Percentiles rank a stretch among this genome's conserved stretches.
Conservation (phyloP, 2,797 vertebrate genomes). For the Garrulus glandarius region DNA sequence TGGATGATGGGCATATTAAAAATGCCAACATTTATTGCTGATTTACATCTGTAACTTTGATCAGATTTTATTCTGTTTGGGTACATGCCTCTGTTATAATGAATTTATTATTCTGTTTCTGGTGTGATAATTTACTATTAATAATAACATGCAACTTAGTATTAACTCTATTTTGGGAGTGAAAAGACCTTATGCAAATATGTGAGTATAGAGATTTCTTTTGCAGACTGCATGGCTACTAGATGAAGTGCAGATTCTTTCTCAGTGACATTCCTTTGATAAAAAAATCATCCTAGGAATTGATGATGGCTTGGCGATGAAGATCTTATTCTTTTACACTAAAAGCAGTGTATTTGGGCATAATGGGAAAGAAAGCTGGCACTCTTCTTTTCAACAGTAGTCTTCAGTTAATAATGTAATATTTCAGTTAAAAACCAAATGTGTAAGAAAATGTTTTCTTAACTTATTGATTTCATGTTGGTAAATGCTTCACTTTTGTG, state of each 20-base stretch:
- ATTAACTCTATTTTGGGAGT: background rate
- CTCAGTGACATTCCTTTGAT: background rate
- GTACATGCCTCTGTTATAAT: background rate
- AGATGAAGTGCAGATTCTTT: background rate
- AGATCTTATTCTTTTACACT: background rate
- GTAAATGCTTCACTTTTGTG: slow-evolving; percentile 65
- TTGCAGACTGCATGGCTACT: background rate
- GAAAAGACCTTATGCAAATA: background rate
- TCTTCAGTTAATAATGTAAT: slow-evolving; percentile 24
- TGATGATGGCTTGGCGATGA: slow-evolving; percentile 13
- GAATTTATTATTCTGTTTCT: background rate
- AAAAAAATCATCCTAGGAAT: slow-evolving; percentile 31
- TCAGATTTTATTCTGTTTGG: background rate
- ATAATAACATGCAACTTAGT: background rate
- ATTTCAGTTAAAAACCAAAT: slow-evolving; percentile 47
- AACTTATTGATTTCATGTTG: slow-evolving; percentile 78
- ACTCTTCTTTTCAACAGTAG: background rate
- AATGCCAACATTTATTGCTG: background rate
- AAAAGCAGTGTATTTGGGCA: background rate
- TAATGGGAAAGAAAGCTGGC: background rate
- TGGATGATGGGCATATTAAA: background rate
- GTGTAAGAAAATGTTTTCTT: slow-evolving; percentile 68
- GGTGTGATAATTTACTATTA: background rate
- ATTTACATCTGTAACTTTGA: background rate
- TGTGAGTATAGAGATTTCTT: background rate